Evolutionary conservation across 2,888 invertebrate genomes (phyloP), one percentile per base, ranked within the genome.

Genomic region (Metallyticus violacea): DNA sequence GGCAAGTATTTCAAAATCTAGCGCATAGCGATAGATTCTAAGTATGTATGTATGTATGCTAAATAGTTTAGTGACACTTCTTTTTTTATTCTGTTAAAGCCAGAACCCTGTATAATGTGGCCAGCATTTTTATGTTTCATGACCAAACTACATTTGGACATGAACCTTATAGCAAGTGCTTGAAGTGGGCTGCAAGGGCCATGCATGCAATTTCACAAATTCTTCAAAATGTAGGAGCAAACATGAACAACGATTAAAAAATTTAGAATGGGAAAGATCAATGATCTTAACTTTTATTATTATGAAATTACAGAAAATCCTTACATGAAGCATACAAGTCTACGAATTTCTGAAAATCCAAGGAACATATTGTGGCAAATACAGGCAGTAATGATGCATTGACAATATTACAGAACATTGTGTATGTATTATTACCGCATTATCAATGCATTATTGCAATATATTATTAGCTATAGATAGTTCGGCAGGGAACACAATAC

Each of bases 21-120:
- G 6, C 25, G 77, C 29, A 83, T 62, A 62, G 40, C 40, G 40
- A 22, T 62, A 62, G 40, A 62, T 62, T 15, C 40, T 15, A 62
- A 62, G 40, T 62, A n/a, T n/a, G n/a, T 62, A 22, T 62, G 79
- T 79, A 79, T 79, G 79, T 27, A 79, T 62, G 76, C 22, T 27
- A 77, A 85, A 85, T 77, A 85, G 26, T 77, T 81, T 86, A 27
- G 22, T 28, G 86, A 86, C 25, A 80, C 40, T 80, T 30, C 62
- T 77, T 62, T 40, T 84, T 79, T 30, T 82, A 76, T n/a, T 77
- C 40, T 82, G 78, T 85, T 86, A 85, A 86, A 87, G 86, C 87
- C 87, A 86, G 84, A 40, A 87, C 87, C 87, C 87, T 87, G 87
- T 87, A 87, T 82, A 62, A 77, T 25, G 83, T 83, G 83, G 83